A percentile compares a stretch with the other conserved stretches of the same genome.
phyloP scores from a whole-genome alignment of 2,797 vertebrate species.

The Mallotus villosus region DNA sequence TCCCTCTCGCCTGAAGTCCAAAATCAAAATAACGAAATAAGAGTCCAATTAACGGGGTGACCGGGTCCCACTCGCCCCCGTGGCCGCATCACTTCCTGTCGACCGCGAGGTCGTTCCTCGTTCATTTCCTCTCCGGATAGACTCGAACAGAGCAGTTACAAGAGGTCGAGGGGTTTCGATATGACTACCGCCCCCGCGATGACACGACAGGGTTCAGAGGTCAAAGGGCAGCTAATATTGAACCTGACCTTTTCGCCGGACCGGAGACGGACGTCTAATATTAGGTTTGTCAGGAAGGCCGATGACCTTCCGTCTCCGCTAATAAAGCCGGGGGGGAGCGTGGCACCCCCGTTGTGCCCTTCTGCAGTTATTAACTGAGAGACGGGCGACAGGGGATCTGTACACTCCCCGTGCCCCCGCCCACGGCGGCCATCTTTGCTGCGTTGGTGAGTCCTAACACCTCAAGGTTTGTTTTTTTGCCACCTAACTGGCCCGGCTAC shows the following conservation, averaged over 20 bases:
- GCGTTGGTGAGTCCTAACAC: neutral
- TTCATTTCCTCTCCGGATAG: no score
- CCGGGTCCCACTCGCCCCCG: no score
- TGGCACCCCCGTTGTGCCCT: constrained; percentile 23
- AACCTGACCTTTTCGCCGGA: constrained; percentile 16
- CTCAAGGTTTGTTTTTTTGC: neutral
- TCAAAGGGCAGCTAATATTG: constrained; percentile 22
- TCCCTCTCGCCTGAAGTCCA: no score
- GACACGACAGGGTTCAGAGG: neutral
- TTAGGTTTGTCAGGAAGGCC: constrained; percentile 22
- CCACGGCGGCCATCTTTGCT: neutral
- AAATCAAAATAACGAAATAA: no score
- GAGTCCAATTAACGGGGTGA: no score
- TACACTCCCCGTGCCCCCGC: neutral
- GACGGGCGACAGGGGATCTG: constrained; percentile 8
- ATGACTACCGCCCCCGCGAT: neutral
- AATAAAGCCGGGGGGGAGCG: constrained; percentile 14
- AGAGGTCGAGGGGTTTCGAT: neutral
- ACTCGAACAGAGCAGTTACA: neutral
- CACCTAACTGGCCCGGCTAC: neutral
- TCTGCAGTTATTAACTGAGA: constrained; percentile 35
- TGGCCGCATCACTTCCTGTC: no score
- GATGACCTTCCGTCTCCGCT: constrained; percentile 33
- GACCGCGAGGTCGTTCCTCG: no score
- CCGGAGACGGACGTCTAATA: constrained; percentile 11